Conservation (phyloP, 2,888 invertebrate species). For the Brenthis daphne region DNA sequence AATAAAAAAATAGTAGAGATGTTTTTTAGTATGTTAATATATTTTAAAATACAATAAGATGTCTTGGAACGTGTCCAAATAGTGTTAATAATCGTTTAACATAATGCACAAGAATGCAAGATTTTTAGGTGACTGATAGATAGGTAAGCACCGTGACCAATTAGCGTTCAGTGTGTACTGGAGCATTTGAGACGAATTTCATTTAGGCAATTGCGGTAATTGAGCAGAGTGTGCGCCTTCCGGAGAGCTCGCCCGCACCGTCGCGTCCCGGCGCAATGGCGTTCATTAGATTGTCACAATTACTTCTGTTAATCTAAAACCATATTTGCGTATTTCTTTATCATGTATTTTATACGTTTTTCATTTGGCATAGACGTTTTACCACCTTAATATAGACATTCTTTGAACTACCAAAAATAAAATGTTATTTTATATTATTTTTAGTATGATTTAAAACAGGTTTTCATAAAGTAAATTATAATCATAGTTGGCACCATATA, state of each 20-base stretch:
- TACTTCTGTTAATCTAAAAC: slow-evolving; percentile 33
- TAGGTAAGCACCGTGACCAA: slow-evolving; percentile 80
- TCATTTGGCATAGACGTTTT: not conserved
- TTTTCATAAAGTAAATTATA: slow-evolving; percentile 24
- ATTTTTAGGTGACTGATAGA: slow-evolving; percentile 61
- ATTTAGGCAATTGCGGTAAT: slow-evolving; percentile 80
- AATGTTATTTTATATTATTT: not conserved
- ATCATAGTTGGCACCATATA: slow-evolving; percentile 52
- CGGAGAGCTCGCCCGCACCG: slow-evolving; percentile 61
- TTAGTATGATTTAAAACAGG: slow-evolving; percentile 12
- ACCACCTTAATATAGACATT: not conserved
- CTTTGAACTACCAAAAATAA: not conserved
- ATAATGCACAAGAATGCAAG: slow-evolving; percentile 36
- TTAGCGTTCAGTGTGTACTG: slow-evolving; percentile 62
- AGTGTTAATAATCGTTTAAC: slow-evolving; percentile 28
- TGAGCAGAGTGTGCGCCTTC: slow-evolving; percentile 71
- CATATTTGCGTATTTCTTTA: not conserved
- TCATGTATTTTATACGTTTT: too few relatives aligned
- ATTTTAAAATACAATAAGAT: slow-evolving; percentile 6
- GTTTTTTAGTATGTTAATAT: not conserved
- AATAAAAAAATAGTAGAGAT: not conserved
- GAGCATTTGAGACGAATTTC: slow-evolving; percentile 71
- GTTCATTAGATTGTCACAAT: slow-evolving; percentile 42
- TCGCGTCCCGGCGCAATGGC: slow-evolving; percentile 47
- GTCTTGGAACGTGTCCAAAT: slow-evolving; percentile 21